A percentile compares a stretch with the other conserved stretches of the same genome.
These are phyloP conservation scores for Caenorhabditis sp. DNA, from an alignment of 2,888 invertebrate species.

Conservation along the genomic window DNA sequence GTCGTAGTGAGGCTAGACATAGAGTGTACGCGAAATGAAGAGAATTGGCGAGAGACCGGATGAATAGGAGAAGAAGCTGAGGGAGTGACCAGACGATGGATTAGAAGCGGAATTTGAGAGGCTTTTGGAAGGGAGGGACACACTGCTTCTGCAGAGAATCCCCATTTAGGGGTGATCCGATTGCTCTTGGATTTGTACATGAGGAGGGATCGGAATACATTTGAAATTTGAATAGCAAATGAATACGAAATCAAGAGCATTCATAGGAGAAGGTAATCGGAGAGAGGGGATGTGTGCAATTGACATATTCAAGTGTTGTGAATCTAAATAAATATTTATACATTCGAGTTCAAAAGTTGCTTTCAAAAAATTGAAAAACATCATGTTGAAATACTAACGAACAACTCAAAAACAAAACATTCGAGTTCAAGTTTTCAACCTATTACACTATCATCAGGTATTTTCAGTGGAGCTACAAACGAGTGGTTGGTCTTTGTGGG, in stretches of 20 bases:
- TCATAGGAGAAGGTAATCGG: not conserved
- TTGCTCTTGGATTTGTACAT: constrained; percentile 20
- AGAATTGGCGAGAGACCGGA: constrained; percentile 36
- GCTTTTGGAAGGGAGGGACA: not conserved
- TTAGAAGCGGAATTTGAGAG: constrained; percentile 60
- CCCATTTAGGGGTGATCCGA: constrained; percentile 36
- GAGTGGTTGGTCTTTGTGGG: constrained; percentile 32
- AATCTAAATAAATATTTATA: too few relatives aligned
- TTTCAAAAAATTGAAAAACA: too few relatives aligned
- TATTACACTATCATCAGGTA: constrained; percentile 2
- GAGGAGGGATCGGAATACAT: constrained; percentile 20
- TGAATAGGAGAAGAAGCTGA: constrained; percentile 23
- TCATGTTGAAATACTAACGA: not conserved
- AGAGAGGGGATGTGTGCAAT: not conserved
- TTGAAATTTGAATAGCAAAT: constrained; percentile 34
- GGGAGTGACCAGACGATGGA: constrained; percentile 63
- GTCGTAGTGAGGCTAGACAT: constrained; percentile 3
- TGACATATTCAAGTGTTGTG: too few relatives aligned
- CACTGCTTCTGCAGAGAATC: constrained; percentile 3
- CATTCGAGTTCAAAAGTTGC: too few relatives aligned
- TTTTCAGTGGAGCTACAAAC: constrained; percentile 14
- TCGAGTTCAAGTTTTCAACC: constrained; percentile 10
- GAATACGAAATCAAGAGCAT: not conserved
- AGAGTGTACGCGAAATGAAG: constrained; percentile 18
- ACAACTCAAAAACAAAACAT: too few relatives aligned